phyloP scores from a whole-genome alignment of 2,113 vertebrate species.

The Mirounga angustirostris region DNA sequence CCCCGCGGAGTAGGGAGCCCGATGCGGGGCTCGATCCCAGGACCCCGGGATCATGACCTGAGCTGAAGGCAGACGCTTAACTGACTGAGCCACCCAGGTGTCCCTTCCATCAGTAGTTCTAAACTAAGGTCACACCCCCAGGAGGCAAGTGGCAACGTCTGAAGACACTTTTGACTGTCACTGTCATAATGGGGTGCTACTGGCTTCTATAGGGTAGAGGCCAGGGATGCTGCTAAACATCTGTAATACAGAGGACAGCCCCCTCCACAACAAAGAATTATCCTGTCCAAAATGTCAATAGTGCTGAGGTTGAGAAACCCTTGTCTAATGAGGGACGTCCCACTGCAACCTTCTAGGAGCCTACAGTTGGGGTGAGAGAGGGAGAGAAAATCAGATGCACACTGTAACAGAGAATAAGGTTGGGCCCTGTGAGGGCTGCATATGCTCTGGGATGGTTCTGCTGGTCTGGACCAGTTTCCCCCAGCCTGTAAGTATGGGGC shows the following conservation, averaged over 20 bases:
- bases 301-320: neutral
- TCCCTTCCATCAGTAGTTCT: neutral
- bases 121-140: neutral
- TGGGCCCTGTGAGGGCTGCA: accelerated
- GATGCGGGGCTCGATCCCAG: neutral
- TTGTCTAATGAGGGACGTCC: neutral
- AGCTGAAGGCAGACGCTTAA: neutral
- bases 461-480: neutral
- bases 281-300: neutral
- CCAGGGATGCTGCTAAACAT: neutral
- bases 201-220: neutral
- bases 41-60: neutral
- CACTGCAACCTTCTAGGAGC: neutral
- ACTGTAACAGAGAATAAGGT: accelerated
- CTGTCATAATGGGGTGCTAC: accelerated
- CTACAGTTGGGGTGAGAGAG: neutral
- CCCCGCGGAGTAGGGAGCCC: neutral
- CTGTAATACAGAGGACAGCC: neutral
- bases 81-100: neutral
- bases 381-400: neutral
- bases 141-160: neutral
- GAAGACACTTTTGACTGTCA: neutral
- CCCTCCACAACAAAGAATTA: neutral
- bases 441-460: neutral
- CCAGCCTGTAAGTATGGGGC: too few species aligned